Percentiles rank a stretch among this genome's conserved stretches.
These are phyloP conservation scores for Oncorhynchus tshawytscha DNA, from an alignment of 2,113 vertebrate species.

Conservation along the genomic window DNA sequence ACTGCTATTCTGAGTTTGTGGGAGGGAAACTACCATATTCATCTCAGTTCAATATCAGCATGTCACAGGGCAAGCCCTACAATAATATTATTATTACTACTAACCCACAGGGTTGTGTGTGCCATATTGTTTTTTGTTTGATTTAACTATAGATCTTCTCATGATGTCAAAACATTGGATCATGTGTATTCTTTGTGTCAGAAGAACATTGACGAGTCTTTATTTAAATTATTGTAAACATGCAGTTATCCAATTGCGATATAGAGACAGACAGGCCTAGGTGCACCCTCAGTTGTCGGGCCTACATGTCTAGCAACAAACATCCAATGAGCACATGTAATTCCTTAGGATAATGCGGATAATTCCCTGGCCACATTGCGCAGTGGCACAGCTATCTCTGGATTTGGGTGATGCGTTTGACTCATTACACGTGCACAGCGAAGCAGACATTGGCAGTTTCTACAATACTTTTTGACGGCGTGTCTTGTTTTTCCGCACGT, in stretches of 20 bases:
- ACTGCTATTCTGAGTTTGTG: slow-evolving; percentile 5
- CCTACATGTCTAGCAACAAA: not conserved
- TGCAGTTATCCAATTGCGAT: too few relatives aligned
- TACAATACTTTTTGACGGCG: not conserved
- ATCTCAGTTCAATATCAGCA: not conserved
- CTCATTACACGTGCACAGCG: slow-evolving; percentile 18
- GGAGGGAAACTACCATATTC: not conserved
- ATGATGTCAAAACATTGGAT: too few relatives aligned
- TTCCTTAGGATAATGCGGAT: slow-evolving; percentile 75
- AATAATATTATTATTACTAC: not conserved
- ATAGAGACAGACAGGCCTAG: too few relatives aligned
- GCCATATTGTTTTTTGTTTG: too few relatives aligned
- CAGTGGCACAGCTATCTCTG: slow-evolving; percentile 38
- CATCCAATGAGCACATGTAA: slow-evolving; percentile 48
- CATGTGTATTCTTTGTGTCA: not conserved
- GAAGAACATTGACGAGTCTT: not conserved
- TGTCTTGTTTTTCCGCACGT: not conserved
- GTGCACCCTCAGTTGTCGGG: not conserved
- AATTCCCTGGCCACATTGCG: slow-evolving; percentile 56
- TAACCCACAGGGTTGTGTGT: not conserved
- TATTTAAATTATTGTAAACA: not conserved
- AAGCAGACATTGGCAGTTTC: slow-evolving; percentile 28
- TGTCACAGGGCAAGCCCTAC: not conserved
- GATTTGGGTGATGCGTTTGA: slow-evolving; percentile 45
- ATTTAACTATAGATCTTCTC: too few relatives aligned